Base-by-base conservation (phyloP, 2,888 invertebrate genomes). In the Merodon equestris region DNA sequence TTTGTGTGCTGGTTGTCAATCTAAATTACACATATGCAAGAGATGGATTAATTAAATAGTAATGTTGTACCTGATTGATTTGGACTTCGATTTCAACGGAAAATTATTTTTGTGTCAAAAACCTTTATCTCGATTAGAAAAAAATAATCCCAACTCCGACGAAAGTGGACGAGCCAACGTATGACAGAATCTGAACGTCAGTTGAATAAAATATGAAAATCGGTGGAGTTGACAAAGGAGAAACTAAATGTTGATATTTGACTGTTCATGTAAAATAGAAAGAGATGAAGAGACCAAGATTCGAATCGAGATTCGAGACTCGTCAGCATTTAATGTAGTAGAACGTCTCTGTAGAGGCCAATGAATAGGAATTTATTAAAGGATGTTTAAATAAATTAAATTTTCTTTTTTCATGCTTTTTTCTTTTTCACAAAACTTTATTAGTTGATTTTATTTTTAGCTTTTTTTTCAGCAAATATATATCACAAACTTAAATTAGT, bases 141-240 rank as follows among this genome's bases (percentile, higher is more conserved):
- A 45, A 38, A 36, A 17, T 1, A 15, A 19, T 3, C 27, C 38
- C 15, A 48, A 68, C 17, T 57, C n/a, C 12, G 34, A 56, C 27
- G 13, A 19, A 18, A 42, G 10, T 10, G n/a, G 38, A 10, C 34
- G 36, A 12, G 15, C 18, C 13, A 58, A 71, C 70, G 71, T 71
- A 71, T 18, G 72, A 72, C 77, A 77, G 67, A 68, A 48, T 19
- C 42, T n/a, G 51, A 57, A 68, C 67, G 72, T 67, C 72, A 77
- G 72, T 60, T 45, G 63, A 42, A 67, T 57, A 63, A 75, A 57
- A 63, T n/a, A 48, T 12, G 9, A 72, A 72, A 53, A 13, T 72
- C 67, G 72, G 77, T 72, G 17, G 61, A 67, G 67, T 4, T 51
- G 9, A 14, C 12, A 1, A 36, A 58, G 40, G 57, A 63, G 12